These are phyloP conservation scores for Periplaneta americana DNA, from an alignment of 1,140 invertebrate species.

Conservation along the genomic window DNA sequence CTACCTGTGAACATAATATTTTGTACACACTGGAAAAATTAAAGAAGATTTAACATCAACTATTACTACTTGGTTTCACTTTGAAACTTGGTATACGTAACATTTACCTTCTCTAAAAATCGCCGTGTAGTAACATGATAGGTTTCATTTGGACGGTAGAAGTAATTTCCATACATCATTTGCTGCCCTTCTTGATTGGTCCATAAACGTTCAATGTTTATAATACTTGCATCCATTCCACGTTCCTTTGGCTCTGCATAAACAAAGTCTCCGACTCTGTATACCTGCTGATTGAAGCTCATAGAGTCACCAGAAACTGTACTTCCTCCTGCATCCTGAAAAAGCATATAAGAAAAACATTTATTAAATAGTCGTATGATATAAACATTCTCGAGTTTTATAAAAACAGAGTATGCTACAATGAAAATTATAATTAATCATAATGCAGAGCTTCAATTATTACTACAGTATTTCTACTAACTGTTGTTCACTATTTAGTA, in stretches of 20 bases:
- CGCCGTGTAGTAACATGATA: conserved; percentile 92
- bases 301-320: conserved; percentile 36
- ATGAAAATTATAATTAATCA: no score
- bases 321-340: conserved; percentile 12
- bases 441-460: no score
- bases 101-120: conserved; percentile 73
- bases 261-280: conserved; percentile 83
- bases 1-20: not conserved
- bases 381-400: no score
- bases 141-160: conserved; percentile 81
- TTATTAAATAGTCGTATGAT: no score
- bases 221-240: conserved; percentile 76
- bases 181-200: conserved; percentile 77
- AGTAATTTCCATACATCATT: conserved; percentile 86
- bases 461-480: no score
- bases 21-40: not conserved
- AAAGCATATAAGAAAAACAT: not conserved
- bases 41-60: not conserved
- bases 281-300: conserved; percentile 66
- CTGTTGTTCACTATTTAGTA: no score
- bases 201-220: conserved; percentile 83
- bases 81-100: no score
- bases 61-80: not conserved
- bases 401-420: no score
- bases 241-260: conserved; percentile 77